Percentiles rank a stretch among this genome's conserved stretches.
Evolutionary conservation across 2,888 invertebrate species (phyloP).

Genomic region (Trichogramma dendrolimi): DNA sequence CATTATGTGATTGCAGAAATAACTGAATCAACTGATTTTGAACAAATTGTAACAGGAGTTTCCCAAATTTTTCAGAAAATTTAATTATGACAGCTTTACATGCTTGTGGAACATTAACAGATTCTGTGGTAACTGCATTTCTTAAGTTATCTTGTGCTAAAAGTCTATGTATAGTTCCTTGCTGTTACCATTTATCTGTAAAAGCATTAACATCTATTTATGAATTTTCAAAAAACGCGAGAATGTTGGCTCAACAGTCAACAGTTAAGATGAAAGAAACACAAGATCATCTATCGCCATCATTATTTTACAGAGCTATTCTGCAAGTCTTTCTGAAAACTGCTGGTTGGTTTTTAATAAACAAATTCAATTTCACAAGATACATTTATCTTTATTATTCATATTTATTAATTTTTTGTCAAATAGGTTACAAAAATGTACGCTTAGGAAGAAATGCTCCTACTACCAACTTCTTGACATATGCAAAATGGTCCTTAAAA

Average conservation of each 20-base stretch:
- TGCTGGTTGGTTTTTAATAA: slow-evolving; percentile 35
- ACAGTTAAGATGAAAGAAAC: slow-evolving; percentile 63
- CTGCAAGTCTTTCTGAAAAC: slow-evolving; percentile 59
- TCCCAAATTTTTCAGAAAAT: slow-evolving; percentile 24
- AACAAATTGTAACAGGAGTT: slow-evolving; percentile 32
- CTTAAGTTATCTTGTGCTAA: slow-evolving; percentile 55
- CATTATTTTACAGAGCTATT: slow-evolving; percentile 73
- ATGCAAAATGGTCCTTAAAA: slow-evolving; percentile 64
- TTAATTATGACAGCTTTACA: slow-evolving; percentile 68
- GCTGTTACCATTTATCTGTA: slow-evolving; percentile 83
- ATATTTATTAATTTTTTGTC: slow-evolving; percentile 7
- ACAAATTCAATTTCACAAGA: background rate
- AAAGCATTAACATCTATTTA: slow-evolving; percentile 41
- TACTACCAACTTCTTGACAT: slow-evolving; percentile 64
- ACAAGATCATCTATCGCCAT: slow-evolving; percentile 60
- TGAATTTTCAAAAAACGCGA: slow-evolving; percentile 59
- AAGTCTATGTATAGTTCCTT: slow-evolving; percentile 76
- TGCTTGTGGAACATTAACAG: slow-evolving; percentile 81
- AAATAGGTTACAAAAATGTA: slow-evolving; percentile 4
- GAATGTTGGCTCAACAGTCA: slow-evolving; percentile 83
- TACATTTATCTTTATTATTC: slow-evolving; percentile 3
- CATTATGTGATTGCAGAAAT: slow-evolving; percentile 40
- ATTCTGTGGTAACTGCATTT: slow-evolving; percentile 70
- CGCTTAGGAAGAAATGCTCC: slow-evolving; percentile 54
- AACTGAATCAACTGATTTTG: slow-evolving; percentile 41